Evolutionary conservation across 2,113 vertebrate genomes (phyloP).

Genomic region (Himantopus leucocephalus): DNA sequence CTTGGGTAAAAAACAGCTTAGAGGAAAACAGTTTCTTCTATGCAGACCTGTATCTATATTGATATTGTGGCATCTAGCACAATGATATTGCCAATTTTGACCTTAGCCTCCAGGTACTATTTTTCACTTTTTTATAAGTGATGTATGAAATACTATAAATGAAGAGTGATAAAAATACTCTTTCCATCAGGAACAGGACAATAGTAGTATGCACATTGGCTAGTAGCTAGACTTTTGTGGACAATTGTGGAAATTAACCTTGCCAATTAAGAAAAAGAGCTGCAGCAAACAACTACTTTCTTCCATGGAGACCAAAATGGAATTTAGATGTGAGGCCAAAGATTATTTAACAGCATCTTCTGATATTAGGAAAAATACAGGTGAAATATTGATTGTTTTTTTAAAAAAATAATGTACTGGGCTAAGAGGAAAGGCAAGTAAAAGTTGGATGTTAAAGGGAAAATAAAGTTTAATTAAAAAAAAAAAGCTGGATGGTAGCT

Average conservation of each 20-base stretch:
- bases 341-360: not conserved
- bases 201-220: not conserved
- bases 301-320: not conserved
- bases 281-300: not conserved
- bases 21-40: not conserved
- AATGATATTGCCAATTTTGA: not conserved
- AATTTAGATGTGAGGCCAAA: not conserved
- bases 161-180: not conserved
- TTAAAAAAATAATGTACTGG: not conserved
- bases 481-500: not conserved
- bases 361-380: not conserved
- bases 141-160: not conserved
- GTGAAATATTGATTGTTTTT: not conserved
- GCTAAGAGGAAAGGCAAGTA: not conserved
- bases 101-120: not conserved
- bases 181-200: not conserved
- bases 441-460: not conserved
- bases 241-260: not conserved
- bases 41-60: not conserved
- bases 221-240: not conserved
- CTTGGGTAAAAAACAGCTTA: not conserved
- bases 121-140: not conserved
- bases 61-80: not conserved
- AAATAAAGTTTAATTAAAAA: not conserved
- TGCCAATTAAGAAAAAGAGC: not conserved